Evolutionary conservation across 2,113 vertebrate species (phyloP), one percentile per base, ranked within the genome.

Genomic region (Ceratotherium simum): DNA sequence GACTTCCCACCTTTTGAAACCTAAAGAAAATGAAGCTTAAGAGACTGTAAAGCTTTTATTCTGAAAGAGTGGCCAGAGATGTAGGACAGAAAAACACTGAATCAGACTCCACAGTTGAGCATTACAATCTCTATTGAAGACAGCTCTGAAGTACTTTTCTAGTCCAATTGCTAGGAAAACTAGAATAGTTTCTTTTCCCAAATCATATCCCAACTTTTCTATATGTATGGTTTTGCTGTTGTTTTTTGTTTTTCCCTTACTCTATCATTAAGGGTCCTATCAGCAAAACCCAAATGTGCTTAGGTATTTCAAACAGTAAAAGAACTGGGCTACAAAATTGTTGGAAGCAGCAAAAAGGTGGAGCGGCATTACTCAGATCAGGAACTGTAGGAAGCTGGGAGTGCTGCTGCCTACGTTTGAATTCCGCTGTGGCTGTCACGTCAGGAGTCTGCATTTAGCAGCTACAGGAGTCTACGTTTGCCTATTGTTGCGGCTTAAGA

Each of bases 331-430:
- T 56, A 75, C 20, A 58, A n/a, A 31, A 36, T 25, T 48, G 1
- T 51, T 84, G 16, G 33, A 88, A 94, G 25, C 8, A 81, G 29
- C 20, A 8, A 54, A 60, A 70, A 69, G 1, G 3, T 39, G 5
- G 18, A 33, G 42, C 20, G 27, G 6, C 8, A 3, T 73, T n/a
- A 36, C 36, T 92, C 73, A 78, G 20, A 82, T 3, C 8, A 64
- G 16, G 25, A 76, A 8, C 21, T 21, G 0, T 3, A 54, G 23
- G 33, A 67, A 76, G 4, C 14, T 56, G 1, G n/a, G 8, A 21
- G 18, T 3, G 11, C 1, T 14, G 0, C 29, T 9, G 18, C 9
- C 8, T 36, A 16, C 2, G 3, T n/a, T 8, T 7, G 31, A n/a
- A 5, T n/a, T 75, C 64, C 31, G 13, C 36, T 21, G 42, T 27